Conservation (phyloP, 2,888 invertebrate species). For the Biston stratarius region DNA sequence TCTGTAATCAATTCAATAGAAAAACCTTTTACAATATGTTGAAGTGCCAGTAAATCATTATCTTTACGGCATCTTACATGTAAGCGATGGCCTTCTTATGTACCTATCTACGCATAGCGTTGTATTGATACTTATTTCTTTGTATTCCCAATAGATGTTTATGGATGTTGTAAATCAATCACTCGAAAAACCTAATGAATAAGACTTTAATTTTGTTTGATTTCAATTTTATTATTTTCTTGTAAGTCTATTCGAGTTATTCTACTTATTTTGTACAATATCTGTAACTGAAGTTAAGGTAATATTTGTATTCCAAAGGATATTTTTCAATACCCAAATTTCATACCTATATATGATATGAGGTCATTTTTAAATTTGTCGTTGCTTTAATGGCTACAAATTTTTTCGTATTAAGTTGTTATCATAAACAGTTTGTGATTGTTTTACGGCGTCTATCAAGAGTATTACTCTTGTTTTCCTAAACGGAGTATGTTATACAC, state of each 20-base stretch:
- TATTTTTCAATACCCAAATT: neutral
- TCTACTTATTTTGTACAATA: neutral
- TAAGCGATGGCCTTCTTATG: slow-evolving; percentile 41
- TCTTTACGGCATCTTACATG: slow-evolving; percentile 40
- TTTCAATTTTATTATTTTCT: neutral
- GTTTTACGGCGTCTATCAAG: neutral
- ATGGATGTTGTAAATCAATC: slow-evolving; percentile 58
- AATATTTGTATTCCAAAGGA: neutral
- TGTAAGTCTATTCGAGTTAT: neutral
- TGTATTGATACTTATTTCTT: slow-evolving; percentile 37
- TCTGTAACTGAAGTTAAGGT: neutral
- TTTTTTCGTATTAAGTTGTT: neutral
- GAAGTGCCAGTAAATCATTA: slow-evolving; percentile 35
- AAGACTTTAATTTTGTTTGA: slow-evolving; percentile 1
- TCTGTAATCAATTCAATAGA: slow-evolving; percentile 13
- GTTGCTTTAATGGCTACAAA: neutral
- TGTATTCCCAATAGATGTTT: slow-evolving; percentile 47
- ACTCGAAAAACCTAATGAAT: slow-evolving; percentile 27
- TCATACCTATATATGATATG: too few relatives aligned
- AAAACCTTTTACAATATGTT: slow-evolving; percentile 22
- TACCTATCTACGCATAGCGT: slow-evolving; percentile 38
- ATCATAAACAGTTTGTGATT: neutral
- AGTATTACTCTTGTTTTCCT: neutral
- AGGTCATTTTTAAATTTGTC: neutral
- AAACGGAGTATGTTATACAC: neutral